Evolutionary conservation across 2,113 vertebrate genomes (phyloP).

Genomic region (Pogonocichla stellata): DNA sequence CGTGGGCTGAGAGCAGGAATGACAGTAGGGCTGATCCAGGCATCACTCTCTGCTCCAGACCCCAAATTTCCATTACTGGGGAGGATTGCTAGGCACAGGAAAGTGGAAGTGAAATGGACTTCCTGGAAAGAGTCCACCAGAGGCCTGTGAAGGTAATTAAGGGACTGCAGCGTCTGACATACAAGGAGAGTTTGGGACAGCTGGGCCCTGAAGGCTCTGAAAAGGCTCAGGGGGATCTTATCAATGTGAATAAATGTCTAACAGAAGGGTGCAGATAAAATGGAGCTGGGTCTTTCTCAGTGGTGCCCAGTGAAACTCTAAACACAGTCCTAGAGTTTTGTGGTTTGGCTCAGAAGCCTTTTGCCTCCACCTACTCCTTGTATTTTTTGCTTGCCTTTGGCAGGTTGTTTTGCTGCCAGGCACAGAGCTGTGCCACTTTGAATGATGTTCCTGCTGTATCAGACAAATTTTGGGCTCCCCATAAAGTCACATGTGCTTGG

Average conservation of each 20-base stretch:
- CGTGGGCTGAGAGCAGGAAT: neutral
- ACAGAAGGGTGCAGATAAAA: neutral
- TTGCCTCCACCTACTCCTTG: neutral
- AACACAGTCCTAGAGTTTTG: neutral
- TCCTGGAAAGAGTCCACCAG: neutral
- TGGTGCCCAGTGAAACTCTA: neutral
- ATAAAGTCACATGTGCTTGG: neutral
- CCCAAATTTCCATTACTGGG: neutral
- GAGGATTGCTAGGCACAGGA: neutral
- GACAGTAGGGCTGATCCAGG: neutral
- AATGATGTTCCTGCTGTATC: neutral
- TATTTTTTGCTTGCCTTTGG: neutral
- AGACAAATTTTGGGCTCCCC: neutral
- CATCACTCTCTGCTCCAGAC: neutral
- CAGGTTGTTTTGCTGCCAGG: neutral
- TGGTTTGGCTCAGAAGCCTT: accelerated
- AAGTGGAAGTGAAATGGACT: neutral
- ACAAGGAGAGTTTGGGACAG: neutral
- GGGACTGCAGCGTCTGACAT: neutral
- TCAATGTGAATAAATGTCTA: neutral
- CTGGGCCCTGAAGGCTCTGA: neutral
- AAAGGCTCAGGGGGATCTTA: neutral
- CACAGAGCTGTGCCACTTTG: accelerated
- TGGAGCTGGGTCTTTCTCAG: neutral
- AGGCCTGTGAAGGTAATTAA: neutral